Conservation (phyloP, 2,797 vertebrate species). For the Enteromius treurensis region DNA sequence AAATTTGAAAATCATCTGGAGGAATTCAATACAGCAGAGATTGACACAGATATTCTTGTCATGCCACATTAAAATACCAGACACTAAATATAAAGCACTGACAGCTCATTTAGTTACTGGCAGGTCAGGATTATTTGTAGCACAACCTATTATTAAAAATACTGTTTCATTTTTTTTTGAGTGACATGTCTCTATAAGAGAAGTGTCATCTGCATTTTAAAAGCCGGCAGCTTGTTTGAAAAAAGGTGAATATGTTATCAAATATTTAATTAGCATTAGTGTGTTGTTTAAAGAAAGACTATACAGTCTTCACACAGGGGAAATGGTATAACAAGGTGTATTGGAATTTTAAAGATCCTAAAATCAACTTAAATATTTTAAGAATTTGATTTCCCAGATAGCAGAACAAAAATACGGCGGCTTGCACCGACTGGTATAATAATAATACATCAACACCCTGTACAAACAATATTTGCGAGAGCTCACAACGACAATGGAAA, state of each 20-base stretch:
- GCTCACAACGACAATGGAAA: neutral
- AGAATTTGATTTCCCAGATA: neutral
- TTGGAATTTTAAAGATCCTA: neutral
- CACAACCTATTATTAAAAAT: neutral
- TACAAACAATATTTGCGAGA: neutral
- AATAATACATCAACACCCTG: neutral
- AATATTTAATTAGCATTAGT: neutral
- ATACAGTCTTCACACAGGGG: neutral
- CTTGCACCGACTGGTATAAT: neutral
- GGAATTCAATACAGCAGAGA: neutral
- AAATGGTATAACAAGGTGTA: neutral
- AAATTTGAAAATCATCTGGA: neutral
- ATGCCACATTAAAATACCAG: neutral
- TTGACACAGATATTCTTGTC: neutral
- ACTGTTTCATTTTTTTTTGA: neutral
- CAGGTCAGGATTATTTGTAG: neutral
- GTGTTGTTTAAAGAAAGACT: neutral
- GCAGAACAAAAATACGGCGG: neutral
- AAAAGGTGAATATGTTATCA: neutral
- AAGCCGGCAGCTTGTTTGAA: neutral
- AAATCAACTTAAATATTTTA: neutral
- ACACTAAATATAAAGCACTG: neutral
- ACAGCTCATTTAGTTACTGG: neutral
- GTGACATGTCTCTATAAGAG: neutral
- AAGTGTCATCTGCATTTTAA: neutral